phyloP scores from a whole-genome alignment of 2,113 vertebrate species.

The Myotis brandtii region DNA sequence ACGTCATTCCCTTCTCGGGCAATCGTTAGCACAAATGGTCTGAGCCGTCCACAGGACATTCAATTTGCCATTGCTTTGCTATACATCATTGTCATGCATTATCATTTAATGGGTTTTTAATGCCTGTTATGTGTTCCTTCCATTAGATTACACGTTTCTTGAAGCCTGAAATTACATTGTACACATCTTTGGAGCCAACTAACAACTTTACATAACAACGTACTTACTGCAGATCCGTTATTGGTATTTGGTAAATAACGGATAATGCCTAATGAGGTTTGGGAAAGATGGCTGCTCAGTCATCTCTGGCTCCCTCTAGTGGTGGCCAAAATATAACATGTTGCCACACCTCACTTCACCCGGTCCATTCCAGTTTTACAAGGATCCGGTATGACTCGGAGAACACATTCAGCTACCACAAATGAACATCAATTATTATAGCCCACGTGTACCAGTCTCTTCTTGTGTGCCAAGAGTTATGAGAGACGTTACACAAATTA shows the following conservation, averaged over 20 bases:
- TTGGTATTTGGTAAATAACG: background rate
- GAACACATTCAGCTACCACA: background rate
- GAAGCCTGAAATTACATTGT: background rate
- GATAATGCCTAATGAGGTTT: background rate
- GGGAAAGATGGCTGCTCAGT: background rate
- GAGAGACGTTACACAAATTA: background rate
- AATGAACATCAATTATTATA: background rate
- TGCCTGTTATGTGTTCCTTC: constrained; percentile 25
- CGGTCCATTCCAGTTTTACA: background rate
- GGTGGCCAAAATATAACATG: background rate
- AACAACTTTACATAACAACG: background rate
- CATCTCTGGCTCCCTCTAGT: constrained; percentile 71
- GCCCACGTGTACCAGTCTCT: background rate
- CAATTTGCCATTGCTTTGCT: background rate
- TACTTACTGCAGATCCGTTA: background rate
- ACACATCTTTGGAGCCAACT: constrained; percentile 1
- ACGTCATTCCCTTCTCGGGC: background rate
- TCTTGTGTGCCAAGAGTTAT: background rate
- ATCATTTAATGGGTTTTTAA: constrained; percentile 42
- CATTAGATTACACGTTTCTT: constrained; percentile 18
- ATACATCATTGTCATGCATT: background rate
- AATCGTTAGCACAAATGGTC: background rate
- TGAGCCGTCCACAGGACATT: background rate
- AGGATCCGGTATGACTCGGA: background rate
- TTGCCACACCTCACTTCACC: background rate